phyloP scores from a whole-genome alignment of 2,888 invertebrate species.

The Candidula unifasciata region DNA sequence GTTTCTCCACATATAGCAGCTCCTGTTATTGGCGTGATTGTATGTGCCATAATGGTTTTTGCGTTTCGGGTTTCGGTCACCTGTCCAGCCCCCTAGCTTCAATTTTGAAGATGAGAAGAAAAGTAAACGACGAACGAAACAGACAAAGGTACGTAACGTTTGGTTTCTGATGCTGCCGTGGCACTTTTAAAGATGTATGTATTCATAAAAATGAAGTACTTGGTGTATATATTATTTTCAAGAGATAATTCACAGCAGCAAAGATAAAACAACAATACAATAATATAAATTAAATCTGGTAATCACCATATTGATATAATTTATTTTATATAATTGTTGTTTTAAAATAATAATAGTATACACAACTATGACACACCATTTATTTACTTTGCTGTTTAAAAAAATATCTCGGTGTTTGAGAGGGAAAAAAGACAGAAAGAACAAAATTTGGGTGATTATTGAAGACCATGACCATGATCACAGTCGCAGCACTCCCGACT shows the following conservation, averaged over 20 bases:
- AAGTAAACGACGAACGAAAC: conserved; percentile 60
- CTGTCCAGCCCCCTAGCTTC: conserved; percentile 84
- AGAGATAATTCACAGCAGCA: neutral
- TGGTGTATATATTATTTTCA: neutral
- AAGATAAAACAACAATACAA: too few species aligned
- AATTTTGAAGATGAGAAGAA: conserved; percentile 68
- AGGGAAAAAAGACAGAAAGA: too few species aligned
- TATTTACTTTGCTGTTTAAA: too few species aligned
- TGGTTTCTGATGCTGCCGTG: neutral
- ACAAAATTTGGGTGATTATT: too few species aligned
- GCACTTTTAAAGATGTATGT: neutral
- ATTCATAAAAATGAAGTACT: neutral
- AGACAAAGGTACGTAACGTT: conserved; percentile 61
- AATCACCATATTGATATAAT: too few species aligned
- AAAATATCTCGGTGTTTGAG: too few species aligned
- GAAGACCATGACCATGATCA: too few species aligned
- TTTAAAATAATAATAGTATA: too few species aligned
- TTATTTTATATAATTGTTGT: too few species aligned
- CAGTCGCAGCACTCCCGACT: too few species aligned
- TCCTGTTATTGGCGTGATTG: conserved; percentile 83
- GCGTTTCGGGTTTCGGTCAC: conserved; percentile 88
- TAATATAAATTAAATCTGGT: too few species aligned
- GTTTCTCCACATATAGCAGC: conserved; percentile 80
- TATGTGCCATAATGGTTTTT: conserved; percentile 86
- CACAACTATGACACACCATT: too few species aligned